Conservation (phyloP, 1,140 invertebrate species). For the Drosophila elegans region DNA sequence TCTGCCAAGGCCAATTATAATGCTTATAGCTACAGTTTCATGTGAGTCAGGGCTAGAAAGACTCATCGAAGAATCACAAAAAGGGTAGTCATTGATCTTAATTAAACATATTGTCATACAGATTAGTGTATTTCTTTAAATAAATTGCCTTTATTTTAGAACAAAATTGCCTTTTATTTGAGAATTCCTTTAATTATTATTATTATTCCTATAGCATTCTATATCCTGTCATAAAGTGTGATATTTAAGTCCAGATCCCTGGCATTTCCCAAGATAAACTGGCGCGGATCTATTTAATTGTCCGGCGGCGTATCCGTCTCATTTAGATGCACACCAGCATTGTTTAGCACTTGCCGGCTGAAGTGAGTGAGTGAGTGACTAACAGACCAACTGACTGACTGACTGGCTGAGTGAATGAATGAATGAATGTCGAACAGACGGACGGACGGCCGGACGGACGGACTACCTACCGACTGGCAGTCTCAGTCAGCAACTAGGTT, state of each 20-base stretch:
- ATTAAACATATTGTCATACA: no score
- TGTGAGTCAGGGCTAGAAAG: not conserved
- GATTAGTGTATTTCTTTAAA: no score
- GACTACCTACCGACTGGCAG: constrained; percentile 4
- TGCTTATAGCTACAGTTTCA: not conserved
- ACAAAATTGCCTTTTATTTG: no score
- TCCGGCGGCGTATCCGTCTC: constrained; percentile 24
- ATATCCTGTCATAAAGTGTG: not conserved
- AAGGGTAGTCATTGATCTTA: not conserved
- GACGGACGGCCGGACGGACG: not conserved
- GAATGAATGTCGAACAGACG: constrained; percentile 35
- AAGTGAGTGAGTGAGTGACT: constrained; percentile 17
- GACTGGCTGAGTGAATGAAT: constrained; percentile 25
- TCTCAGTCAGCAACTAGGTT: constrained; percentile 37
- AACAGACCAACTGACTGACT: constrained; percentile 22
- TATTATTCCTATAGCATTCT: no score
- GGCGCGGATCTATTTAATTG: constrained; percentile 28
- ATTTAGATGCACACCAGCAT: constrained; percentile 57
- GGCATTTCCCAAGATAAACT: not conserved
- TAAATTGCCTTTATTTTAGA: no score
- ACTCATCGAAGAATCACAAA: not conserved
- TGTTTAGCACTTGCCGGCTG: constrained; percentile 50
- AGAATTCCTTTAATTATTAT: no score
- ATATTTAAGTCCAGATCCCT: not conserved
- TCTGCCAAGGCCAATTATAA: not conserved